Evolutionary conservation across 2,888 invertebrate species (phyloP), one percentile per base, ranked within the genome.

Genomic region (Dolomedes plantarius): DNA sequence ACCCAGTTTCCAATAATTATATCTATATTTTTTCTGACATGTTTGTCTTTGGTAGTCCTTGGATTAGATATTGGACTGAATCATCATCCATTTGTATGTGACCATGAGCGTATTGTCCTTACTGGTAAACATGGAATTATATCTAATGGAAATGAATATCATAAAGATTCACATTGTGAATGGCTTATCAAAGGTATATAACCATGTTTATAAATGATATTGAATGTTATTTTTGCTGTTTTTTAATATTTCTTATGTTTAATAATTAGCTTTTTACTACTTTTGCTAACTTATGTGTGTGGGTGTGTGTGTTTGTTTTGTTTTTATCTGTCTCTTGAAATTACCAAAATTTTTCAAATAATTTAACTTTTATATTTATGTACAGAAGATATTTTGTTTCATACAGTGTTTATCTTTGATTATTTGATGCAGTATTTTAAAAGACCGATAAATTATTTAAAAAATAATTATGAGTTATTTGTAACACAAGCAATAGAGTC

Each of bases 121-220:
- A 90, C 89, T 9, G 89, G 85, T 28, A 86, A 90, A 2, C 95
- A 95, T 93, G 98, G 98, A 69, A 94, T 96, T 89, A 96, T 98
- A 90, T 95, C 96, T 88, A 97, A 97, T 93, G 97, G 97, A 71
- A 96, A 96, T 32, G 96, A 97, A 91, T 98, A 98, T 91, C 96
- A 96, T 74, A 95, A 94, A 92, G 96, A 97, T 91, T 96, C 97
- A 69, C 97, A 97, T 91, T 98, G 98, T 91, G 97, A 98, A 93
- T 98, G 98, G 98, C 94, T 98, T 76, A 97, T 98, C 90, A 95
- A 95, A 93, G 97, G 98, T 93, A 91, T 23, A 23, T 3, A 16
- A n/a, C n/a, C n/a, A n/a, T n/a, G n/a, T n/a, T n/a, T n/a, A n/a
- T n/a, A n/a, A n/a, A n/a, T n/a, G n/a, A n/a, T n/a, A 46, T 46